Evolutionary conservation across 2,888 invertebrate genomes (phyloP).

Genomic region (Lasius fuliginosus): DNA sequence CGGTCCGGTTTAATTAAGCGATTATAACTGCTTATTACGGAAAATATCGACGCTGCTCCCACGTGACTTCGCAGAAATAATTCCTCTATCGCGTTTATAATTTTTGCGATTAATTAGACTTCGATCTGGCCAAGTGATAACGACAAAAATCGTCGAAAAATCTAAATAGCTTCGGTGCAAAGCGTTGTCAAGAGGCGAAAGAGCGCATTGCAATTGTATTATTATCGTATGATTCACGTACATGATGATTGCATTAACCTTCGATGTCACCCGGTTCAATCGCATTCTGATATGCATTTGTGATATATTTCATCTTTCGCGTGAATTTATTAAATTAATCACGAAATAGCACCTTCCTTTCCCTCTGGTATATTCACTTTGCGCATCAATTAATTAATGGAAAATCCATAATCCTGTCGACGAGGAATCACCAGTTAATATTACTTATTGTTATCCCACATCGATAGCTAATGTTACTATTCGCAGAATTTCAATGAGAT

Average conservation of each 20-base stretch:
- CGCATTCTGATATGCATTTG: constrained; percentile 25
- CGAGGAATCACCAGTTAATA: not conserved
- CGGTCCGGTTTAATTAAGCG: constrained; percentile 82
- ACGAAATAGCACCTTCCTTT: not conserved
- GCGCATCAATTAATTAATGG: constrained; percentile 18
- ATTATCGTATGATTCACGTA: constrained; percentile 17
- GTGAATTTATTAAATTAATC: constrained; percentile 36
- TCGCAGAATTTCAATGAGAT: not conserved
- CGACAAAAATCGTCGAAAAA: constrained; percentile 23
- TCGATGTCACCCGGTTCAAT: constrained; percentile 11
- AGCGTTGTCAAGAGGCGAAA: constrained; percentile 18
- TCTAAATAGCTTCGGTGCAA: not conserved
- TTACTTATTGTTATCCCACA: not conserved
- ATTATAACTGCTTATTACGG: constrained; percentile 81
- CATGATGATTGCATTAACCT: constrained; percentile 38
- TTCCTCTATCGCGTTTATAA: constrained; percentile 57
- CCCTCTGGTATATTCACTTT: not conserved
- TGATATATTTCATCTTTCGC: constrained; percentile 5
- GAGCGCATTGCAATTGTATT: constrained; percentile 14
- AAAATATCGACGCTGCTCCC: constrained; percentile 70
- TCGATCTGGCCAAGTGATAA: constrained; percentile 24
- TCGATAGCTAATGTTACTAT: not conserved
- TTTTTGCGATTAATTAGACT: constrained; percentile 57
- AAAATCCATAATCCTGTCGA: not conserved
- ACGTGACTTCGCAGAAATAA: constrained; percentile 55